phyloP scores from a whole-genome alignment of 2,797 vertebrate species.

The Mallotus villosus region DNA sequence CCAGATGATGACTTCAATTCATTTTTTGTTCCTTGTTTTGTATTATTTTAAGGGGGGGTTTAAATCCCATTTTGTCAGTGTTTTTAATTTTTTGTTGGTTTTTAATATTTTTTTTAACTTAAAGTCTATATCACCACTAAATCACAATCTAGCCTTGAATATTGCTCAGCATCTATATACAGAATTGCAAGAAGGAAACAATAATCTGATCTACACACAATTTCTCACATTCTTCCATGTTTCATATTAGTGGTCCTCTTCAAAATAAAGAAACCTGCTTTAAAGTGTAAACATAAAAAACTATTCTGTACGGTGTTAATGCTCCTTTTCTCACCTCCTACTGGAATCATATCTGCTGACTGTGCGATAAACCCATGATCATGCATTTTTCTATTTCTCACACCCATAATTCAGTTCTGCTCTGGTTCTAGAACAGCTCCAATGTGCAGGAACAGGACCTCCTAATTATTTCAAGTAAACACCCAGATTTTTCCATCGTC shows the following conservation, averaged over 20 bases:
- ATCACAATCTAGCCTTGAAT: constrained; percentile 70
- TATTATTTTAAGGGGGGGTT: background rate
- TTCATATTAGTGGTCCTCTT: constrained; percentile 78
- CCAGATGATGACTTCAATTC: constrained; percentile 39
- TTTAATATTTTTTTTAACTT: constrained; percentile 20
- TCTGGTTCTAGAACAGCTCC: constrained; percentile 64
- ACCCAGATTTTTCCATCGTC: constrained; percentile 43
- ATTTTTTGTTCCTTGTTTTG: constrained; percentile 42
- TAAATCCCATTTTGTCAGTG: constrained; percentile 19
- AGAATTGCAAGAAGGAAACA: constrained; percentile 63
- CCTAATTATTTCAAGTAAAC: constrained; percentile 70
- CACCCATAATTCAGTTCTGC: constrained; percentile 50
- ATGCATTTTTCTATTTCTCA: constrained; percentile 61
- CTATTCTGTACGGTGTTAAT: constrained; percentile 54
- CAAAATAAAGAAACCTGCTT: constrained; percentile 54
- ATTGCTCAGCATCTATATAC: constrained; percentile 78
- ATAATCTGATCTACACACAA: constrained; percentile 62
- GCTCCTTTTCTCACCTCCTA: constrained; percentile 37
- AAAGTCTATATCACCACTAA: constrained; percentile 61
- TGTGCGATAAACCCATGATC: constrained; percentile 58
- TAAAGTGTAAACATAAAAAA: constrained; percentile 74
- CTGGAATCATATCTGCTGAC: constrained; percentile 57
- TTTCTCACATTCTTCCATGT: constrained; percentile 64
- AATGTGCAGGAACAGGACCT: constrained; percentile 56
- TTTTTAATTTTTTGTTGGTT: constrained; percentile 12